phyloP scores from a whole-genome alignment of 2,797 vertebrate species.

The Apogon talboti region DNA sequence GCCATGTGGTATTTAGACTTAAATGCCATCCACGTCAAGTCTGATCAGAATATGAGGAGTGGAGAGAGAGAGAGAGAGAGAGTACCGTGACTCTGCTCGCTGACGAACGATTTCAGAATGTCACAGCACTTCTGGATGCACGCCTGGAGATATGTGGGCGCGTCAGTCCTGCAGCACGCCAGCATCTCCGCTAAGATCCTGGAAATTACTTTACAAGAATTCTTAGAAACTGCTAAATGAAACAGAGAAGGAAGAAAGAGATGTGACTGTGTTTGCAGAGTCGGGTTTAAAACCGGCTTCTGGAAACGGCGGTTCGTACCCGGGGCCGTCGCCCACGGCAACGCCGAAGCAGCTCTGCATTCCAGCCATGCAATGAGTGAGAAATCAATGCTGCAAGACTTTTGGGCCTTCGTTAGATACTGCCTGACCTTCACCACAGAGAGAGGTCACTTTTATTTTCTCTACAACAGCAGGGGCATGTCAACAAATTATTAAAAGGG shows the following conservation, averaged over 20 bases:
- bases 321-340: constrained; percentile 62
- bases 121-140: constrained; percentile 57
- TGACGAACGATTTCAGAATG: constrained; percentile 71
- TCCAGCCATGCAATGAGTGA: constrained; percentile 50
- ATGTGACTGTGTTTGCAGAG: constrained; percentile 64
- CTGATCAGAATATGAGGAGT: constrained; percentile 72
- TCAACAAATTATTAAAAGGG: constrained; percentile 79
- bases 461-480: constrained; percentile 73
- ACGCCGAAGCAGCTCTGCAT: constrained; percentile 56
- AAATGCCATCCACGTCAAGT: constrained; percentile 79
- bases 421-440: constrained; percentile 73
- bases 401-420: constrained; percentile 78
- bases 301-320: constrained; percentile 56
- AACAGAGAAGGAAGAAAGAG: no score
- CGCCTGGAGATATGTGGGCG: constrained; percentile 24
- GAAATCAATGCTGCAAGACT: constrained; percentile 76
- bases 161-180: constrained; percentile 21
- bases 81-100: constrained; percentile 54
- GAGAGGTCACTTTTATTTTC: constrained; percentile 77
- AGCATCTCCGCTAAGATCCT: constrained; percentile 3
- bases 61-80: constrained; percentile 27
- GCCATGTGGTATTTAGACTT: constrained; percentile 79
- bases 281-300: constrained; percentile 49
- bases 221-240: constrained; percentile 40
- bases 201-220: not conserved